Percentiles rank a stretch among this genome's conserved stretches.
These are phyloP conservation scores for Girardia tigrina DNA, from an alignment of 2,888 invertebrate genomes.

Conservation along the genomic window DNA sequence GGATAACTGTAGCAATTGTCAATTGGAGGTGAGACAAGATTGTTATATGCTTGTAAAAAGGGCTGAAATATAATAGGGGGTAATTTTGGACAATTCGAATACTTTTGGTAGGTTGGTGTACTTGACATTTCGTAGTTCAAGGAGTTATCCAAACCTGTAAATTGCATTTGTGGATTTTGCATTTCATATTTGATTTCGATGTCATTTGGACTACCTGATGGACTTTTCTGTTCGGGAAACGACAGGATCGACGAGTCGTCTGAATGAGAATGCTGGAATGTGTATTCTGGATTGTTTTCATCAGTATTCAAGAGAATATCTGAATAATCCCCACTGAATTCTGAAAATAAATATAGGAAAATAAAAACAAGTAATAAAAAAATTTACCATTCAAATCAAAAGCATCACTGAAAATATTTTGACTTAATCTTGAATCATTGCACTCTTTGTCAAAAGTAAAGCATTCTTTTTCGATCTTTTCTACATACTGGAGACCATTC, in stretches of 20 bases:
- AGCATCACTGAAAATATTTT: not conserved
- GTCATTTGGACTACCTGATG: not conserved
- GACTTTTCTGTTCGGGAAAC: not conserved
- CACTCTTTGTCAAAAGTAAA: not conserved
- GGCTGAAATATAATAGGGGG: slow-evolving; percentile 8
- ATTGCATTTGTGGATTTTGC: not conserved
- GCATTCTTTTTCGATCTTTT: not conserved
- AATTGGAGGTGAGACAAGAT: not conserved
- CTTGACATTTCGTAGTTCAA: not conserved
- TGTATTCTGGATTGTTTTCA: slow-evolving; percentile 5
- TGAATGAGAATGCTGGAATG: slow-evolving; percentile 8
- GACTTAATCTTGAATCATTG: slow-evolving; percentile 15
- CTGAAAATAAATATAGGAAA: not conserved
- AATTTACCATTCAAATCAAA: not conserved
- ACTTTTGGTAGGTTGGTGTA: not conserved
- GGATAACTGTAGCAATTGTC: not conserved
- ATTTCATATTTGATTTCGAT: not conserved
- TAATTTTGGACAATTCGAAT: slow-evolving; percentile 6
- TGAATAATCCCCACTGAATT: not conserved
- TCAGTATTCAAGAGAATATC: not conserved
- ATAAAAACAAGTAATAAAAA: not conserved
- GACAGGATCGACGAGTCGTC: not conserved
- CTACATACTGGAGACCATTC: not conserved
- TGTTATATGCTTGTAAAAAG: not conserved
- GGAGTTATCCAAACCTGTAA: not conserved